Base-by-base conservation (phyloP, 2,797 vertebrate genomes). In the Balearica regulorum region DNA sequence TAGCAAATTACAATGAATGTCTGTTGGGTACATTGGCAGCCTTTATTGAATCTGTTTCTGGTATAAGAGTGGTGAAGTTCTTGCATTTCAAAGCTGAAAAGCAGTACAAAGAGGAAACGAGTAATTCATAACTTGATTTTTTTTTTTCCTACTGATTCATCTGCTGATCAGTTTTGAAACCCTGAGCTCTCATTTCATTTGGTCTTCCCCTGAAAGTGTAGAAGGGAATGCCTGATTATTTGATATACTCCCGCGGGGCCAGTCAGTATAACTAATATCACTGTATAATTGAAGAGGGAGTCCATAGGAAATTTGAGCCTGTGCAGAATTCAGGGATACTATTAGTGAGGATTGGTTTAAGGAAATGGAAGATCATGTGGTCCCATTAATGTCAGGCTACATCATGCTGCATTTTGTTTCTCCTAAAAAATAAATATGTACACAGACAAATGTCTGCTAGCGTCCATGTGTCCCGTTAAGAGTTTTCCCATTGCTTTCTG, bases 151-250 rank as follows among this genome's bases (percentile, higher is more conserved):
- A 69, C 37, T 35, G 49, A 61, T 83, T 88, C 54, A 71, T 83
- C 31, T 76, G 33, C 73, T 84, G 54, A 76, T 94, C 83, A 77
- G 44, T 87, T 94, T 62, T 87, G 85, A 93, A 95, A 93, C 53
- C 43, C 43, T 58, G 43, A 90, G 26, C 35, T 86, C 83, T 88
- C 77, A 55, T 81, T 87, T 88, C 24, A 83, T 69, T 70, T 73
- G 35, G 46, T 58, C 35, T 86, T 79, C 26, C 39, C 60, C 77
- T 90, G 31, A n/a, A 94, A 92, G 43, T 26, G 19, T 55, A 87
- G 22, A 79, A 76, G 68, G 54, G 66, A 90, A 89, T 70, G 51
- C 57, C 83, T 85, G 68, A 80, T 85, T 83, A 77, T 57, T 73
- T 90, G 43, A 77, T 71, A 81, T 11, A 58, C 6, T 90, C 71